A percentile compares a stretch with the other conserved stretches of the same genome.
Evolutionary conservation across 2,888 invertebrate genomes (phyloP).

Genomic region (Ethmia dodecea): DNA sequence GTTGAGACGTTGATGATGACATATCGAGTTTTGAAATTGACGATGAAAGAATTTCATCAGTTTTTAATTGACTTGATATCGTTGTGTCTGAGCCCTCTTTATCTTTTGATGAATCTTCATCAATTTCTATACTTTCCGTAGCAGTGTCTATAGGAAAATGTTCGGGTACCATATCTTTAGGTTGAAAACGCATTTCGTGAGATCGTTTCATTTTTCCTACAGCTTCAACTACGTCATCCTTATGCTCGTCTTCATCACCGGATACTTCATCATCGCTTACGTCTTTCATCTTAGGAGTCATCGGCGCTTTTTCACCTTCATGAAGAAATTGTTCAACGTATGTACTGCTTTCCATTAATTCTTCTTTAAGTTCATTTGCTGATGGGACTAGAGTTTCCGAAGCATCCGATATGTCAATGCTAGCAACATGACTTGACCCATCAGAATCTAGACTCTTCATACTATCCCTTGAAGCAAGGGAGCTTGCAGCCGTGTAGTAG

Average conservation of each 20-base stretch:
- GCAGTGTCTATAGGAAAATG: constrained; percentile 56
- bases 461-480: constrained; percentile 92
- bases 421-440: constrained; percentile 92
- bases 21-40: constrained; percentile 66
- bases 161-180: constrained; percentile 74
- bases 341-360: constrained; percentile 81
- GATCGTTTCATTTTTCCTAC: constrained; percentile 91
- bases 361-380: constrained; percentile 87
- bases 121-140: constrained; percentile 61
- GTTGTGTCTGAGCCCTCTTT: constrained; percentile 64
- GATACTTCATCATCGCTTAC: constrained; percentile 72
- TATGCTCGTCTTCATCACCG: constrained; percentile 75
- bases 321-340: constrained; percentile 74
- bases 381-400: constrained; percentile 96
- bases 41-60: constrained; percentile 61
- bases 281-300: constrained; percentile 57
- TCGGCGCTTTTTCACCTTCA: constrained; percentile 51
- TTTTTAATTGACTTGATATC: constrained; percentile 66
- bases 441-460: constrained; percentile 94
- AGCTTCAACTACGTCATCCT: constrained; percentile 70
- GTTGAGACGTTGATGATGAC: constrained; percentile 50
- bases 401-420: constrained; percentile 93
- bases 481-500: constrained; percentile 90
- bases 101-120: constrained; percentile 60
- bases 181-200: constrained; percentile 93